Evolutionary conservation across 2,113 vertebrate species (phyloP).

Genomic region (Cisticola juncidis): DNA sequence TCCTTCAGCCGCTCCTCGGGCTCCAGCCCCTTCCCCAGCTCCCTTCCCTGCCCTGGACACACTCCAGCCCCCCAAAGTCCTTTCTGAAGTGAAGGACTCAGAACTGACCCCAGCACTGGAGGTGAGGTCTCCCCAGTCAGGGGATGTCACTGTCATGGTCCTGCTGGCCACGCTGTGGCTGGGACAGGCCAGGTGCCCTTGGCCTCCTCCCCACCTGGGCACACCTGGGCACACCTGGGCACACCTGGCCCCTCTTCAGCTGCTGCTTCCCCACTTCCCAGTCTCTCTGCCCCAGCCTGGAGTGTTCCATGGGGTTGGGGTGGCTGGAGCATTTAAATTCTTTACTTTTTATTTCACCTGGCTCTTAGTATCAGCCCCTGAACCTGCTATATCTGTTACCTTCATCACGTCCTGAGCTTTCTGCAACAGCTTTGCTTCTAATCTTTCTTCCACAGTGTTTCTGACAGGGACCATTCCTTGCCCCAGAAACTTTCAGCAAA

Average conservation of each 20-base stretch:
- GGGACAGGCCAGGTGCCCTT: not conserved
- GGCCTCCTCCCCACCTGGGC: not conserved
- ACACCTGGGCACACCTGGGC: not conserved
- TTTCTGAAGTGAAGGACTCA: not conserved
- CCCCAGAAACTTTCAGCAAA: not conserved
- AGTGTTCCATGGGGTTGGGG: accelerated
- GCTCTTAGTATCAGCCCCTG: not conserved
- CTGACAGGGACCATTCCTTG: not conserved
- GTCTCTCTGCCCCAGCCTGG: not conserved
- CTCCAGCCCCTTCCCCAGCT: not conserved
- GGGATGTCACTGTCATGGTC: not conserved
- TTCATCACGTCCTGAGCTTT: not conserved
- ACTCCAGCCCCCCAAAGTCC: accelerated
- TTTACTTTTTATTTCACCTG: not conserved
- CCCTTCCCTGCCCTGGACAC: accelerated
- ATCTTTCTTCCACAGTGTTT: not conserved
- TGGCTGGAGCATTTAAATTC: not conserved
- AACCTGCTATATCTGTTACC: accelerated
- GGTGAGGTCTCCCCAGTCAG: not conserved
- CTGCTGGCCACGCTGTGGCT: not conserved
- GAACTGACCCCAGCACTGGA: accelerated
- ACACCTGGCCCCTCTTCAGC: not conserved
- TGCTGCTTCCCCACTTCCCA: not conserved
- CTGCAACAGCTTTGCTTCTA: not conserved
- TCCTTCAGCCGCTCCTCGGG: accelerated